phyloP scores from a whole-genome alignment of 2,797 vertebrate genomes.

The Oreochromis grahami region DNA sequence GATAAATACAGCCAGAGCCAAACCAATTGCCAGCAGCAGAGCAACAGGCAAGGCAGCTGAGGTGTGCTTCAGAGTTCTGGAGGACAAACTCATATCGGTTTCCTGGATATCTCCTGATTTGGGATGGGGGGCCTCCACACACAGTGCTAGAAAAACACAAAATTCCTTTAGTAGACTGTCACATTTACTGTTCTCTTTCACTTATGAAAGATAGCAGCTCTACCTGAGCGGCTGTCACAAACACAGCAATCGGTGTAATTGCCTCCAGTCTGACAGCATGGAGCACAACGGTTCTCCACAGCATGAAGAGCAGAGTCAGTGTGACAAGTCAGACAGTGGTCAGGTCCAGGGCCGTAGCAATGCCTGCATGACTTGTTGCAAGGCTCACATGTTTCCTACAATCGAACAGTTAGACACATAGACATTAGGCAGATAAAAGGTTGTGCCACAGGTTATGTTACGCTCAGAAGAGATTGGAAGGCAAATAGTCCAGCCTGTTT shows the following conservation, averaged over 20 bases:
- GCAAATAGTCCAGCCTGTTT: background rate
- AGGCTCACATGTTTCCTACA: conserved; percentile 67
- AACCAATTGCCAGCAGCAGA: conserved; percentile 56
- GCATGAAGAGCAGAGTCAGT: conserved; percentile 71
- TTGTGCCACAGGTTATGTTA: background rate
- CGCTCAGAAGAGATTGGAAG: background rate
- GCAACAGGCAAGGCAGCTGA: conserved; percentile 60
- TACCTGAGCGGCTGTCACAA: conserved; percentile 77
- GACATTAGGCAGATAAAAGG: background rate
- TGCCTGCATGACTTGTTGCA: conserved; percentile 77
- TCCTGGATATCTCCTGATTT: conserved; percentile 27
- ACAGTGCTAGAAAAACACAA: conserved; percentile 64
- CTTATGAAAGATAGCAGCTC: background rate
- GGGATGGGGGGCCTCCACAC: conserved; percentile 64
- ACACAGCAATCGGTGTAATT: conserved; percentile 74
- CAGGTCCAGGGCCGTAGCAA: conserved; percentile 67
- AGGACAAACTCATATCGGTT: conserved; percentile 38
- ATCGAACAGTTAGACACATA: background rate
- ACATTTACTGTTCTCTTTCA: background rate
- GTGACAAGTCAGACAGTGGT: conserved; percentile 77
- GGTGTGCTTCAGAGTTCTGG: conserved; percentile 48
- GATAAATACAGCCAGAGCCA: conserved; percentile 58
- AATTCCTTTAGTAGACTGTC: background rate
- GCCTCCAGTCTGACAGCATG: conserved; percentile 65
- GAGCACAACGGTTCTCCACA: conserved; percentile 69